Percentiles rank a stretch among this genome's conserved stretches.
phyloP scores from a whole-genome alignment of 23 tunicate genomes.

The Trididemnum clinides region DNA sequence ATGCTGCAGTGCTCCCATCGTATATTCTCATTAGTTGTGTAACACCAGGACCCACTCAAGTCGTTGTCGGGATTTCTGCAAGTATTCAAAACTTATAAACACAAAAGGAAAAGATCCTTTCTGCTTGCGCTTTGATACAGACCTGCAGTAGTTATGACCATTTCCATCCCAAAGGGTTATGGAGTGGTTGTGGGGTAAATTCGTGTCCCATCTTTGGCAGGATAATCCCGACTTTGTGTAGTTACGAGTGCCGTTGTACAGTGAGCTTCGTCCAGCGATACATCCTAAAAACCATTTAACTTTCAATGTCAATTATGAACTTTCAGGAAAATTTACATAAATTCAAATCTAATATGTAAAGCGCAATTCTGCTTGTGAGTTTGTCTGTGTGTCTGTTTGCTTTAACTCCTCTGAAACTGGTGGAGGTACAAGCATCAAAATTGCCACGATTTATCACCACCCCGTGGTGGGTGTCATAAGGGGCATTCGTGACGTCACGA shows the following conservation, averaged over 20 bases:
- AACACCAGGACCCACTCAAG: constrained; percentile 92
- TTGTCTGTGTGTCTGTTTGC: no score
- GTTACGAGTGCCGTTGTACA: constrained; percentile 66
- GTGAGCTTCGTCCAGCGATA: constrained; percentile 58
- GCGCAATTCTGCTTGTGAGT: no score
- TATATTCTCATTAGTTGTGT: constrained; percentile 45
- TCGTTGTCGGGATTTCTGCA: constrained; percentile 86
- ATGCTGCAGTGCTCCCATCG: constrained; percentile 53
- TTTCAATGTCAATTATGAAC: no score
- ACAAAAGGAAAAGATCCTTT: background rate
- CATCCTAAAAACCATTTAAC: constrained; percentile 49
- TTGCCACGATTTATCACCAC: no score
- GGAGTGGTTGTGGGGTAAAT: constrained; percentile 62
- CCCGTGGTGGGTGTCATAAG: no score
- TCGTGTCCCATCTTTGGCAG: constrained; percentile 88
- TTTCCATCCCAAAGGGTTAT: constrained; percentile 45
- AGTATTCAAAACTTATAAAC: background rate
- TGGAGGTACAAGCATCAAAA: no score
- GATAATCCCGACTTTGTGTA: constrained; percentile 47
- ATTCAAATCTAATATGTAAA: no score
- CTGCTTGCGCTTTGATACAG: no score
- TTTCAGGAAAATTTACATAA: no score
- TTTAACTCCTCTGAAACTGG: no score
- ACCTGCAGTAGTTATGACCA: constrained; percentile 94
- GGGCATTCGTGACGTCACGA: no score